Percentiles rank a stretch among this genome's conserved stretches.
Conservation (phyloP, 2,888 invertebrate species). For the Unio delphinus region DNA sequence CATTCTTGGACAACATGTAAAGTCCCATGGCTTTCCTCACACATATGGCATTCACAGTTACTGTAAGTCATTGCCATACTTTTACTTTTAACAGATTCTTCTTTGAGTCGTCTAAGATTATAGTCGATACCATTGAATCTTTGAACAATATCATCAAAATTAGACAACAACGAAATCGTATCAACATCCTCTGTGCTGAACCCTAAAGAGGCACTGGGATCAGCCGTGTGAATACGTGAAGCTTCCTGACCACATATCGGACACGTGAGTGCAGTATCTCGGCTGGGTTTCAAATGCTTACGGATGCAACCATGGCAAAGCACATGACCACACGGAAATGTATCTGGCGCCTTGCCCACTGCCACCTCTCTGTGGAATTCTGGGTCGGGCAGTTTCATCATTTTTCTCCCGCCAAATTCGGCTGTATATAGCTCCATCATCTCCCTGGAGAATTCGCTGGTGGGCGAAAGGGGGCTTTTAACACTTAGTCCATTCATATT, state of each 20-base stretch:
- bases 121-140: constrained; percentile 57
- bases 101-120: constrained; percentile 49
- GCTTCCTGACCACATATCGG: constrained; percentile 39
- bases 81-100: constrained; percentile 55
- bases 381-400: constrained; percentile 37
- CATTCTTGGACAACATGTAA: constrained; percentile 63
- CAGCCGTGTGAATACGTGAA: constrained; percentile 25
- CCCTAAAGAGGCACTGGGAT: constrained; percentile 25
- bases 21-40: constrained; percentile 60
- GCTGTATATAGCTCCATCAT: neutral
- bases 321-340: constrained; percentile 64
- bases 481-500: neutral
- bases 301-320: constrained; percentile 62
- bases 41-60: constrained; percentile 57
- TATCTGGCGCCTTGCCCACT: constrained; percentile 60
- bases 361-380: constrained; percentile 56
- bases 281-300: constrained; percentile 39
- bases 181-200: constrained; percentile 31
- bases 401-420: constrained; percentile 24
- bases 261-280: constrained; percentile 28
- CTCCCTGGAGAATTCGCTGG: neutral
- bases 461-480: neutral
- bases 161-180: constrained; percentile 56
- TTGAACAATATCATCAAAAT: constrained; percentile 60
- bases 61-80: constrained; percentile 63